Evolutionary conservation across 2,888 invertebrate genomes (phyloP), one percentile per base, ranked within the genome.

Genomic region (Cheilosia vulpina): DNA sequence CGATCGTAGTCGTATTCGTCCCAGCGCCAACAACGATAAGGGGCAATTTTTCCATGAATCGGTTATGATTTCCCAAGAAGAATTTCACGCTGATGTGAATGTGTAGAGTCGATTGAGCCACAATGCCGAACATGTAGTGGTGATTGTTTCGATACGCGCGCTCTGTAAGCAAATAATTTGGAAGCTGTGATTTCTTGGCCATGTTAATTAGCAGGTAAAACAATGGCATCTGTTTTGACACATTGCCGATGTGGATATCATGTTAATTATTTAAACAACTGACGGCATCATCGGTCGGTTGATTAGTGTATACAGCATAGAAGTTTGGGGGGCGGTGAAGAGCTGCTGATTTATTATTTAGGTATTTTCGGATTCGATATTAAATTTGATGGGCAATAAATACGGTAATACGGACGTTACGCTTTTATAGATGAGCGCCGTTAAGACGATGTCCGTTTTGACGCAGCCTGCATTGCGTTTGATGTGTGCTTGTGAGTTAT

Each of bases 141-240:
- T 27, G 27, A 6, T 27, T 27, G 27, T 27, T 6, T 9, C 13
- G 13, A 38, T 19, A 17, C 9, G 19, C 47, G 17, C 47, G 5
- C 45, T 45, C 38, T 19, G 47, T 47, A 19, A 19, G 47, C 17
- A 17, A 47, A 45, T 45, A 47, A 19, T 47, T 47, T 17, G 17
- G 17, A 19, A 52, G 21, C 24, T 5, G 15, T 52, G 52, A 52
- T 52, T 52, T 24, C 15, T 15, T 52, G 52, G 57, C 17, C 11
- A 27, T 19, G 57, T 31, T 38, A 58, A 58, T 58, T 17, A 58
- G 19, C 38, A 38, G 57, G 57, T 58, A 38, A 38, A 38, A 58
- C 57, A 58, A 38, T 58, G 57, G n/a, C 27, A 34, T 55, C 31
- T 53, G 21, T 53, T 53, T 24, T 53, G 24, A 53, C 24, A 55